Conservation (phyloP, 2,113 vertebrate genomes). For the Garra rufa region DNA sequence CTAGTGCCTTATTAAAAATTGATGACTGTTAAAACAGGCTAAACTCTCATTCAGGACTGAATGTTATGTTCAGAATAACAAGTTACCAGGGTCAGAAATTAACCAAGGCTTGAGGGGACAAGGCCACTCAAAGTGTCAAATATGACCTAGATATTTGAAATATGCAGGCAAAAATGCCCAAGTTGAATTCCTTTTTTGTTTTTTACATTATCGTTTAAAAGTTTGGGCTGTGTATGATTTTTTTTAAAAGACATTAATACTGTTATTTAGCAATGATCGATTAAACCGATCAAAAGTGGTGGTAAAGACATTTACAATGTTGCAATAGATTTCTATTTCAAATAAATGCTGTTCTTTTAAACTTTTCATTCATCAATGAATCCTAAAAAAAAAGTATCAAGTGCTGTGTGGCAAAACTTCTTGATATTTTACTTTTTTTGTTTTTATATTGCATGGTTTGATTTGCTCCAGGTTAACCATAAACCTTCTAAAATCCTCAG, state of each 20-base stretch:
- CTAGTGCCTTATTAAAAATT: background rate
- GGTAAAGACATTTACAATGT: background rate
- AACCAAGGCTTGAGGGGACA: background rate
- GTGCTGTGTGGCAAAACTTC: background rate
- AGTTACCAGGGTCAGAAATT: background rate
- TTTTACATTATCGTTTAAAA: background rate
- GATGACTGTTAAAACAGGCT: background rate
- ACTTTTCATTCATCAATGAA: background rate
- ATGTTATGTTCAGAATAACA: background rate
- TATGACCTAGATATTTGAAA: background rate
- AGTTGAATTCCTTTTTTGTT: background rate
- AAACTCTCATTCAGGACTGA: background rate
- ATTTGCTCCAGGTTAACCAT: background rate
- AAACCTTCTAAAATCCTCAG: background rate
- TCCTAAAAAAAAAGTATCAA: background rate
- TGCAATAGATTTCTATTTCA: background rate
- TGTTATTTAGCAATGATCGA: background rate
- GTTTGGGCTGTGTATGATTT: background rate
- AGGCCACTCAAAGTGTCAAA: background rate
- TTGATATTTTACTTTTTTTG: background rate
- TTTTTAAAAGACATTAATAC: background rate
- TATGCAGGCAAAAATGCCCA: background rate
- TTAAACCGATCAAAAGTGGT: background rate
- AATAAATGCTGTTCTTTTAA: background rate
- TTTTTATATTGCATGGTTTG: conserved; percentile 6